These are phyloP conservation scores for Xestia xanthographa DNA, from an alignment of 2,888 invertebrate genomes.

Conservation along the genomic window DNA sequence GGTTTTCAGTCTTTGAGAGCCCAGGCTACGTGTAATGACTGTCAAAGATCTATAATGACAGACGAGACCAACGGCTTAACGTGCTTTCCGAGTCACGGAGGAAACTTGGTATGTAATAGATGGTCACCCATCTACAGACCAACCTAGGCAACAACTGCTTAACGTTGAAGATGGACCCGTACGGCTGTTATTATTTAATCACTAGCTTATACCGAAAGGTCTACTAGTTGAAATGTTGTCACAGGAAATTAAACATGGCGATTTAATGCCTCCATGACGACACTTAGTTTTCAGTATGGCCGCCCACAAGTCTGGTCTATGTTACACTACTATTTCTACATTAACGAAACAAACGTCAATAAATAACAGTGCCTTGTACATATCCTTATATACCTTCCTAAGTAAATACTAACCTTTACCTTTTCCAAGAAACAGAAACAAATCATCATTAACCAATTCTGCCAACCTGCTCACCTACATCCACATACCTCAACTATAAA, in stretches of 20 bases:
- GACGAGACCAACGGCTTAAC: not conserved
- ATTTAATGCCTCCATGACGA: not conserved
- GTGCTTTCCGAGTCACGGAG: not conserved
- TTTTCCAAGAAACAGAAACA: slow-evolving; percentile 4
- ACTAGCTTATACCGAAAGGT: not conserved
- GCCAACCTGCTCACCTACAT: not conserved
- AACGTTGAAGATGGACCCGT: not conserved
- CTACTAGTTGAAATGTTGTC: not conserved
- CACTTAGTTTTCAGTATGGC: not conserved
- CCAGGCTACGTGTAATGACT: not conserved
- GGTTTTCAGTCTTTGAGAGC: not conserved
- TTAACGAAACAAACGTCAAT: not conserved
- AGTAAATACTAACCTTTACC: not conserved
- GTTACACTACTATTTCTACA: not conserved
- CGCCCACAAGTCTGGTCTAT: not conserved
- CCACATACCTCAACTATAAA: slow-evolving; percentile 13
- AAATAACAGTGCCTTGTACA: not conserved
- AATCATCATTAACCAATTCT: slow-evolving; percentile 6
- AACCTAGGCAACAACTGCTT: not conserved
- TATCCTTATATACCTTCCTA: not conserved
- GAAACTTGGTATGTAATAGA: not conserved
- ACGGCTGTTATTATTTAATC: not conserved
- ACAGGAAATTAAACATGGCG: not conserved
- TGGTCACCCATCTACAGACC: not conserved
- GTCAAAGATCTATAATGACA: not conserved